Evolutionary conservation across 2,888 invertebrate genomes (phyloP).

Genomic region (Carabus problematicus): DNA sequence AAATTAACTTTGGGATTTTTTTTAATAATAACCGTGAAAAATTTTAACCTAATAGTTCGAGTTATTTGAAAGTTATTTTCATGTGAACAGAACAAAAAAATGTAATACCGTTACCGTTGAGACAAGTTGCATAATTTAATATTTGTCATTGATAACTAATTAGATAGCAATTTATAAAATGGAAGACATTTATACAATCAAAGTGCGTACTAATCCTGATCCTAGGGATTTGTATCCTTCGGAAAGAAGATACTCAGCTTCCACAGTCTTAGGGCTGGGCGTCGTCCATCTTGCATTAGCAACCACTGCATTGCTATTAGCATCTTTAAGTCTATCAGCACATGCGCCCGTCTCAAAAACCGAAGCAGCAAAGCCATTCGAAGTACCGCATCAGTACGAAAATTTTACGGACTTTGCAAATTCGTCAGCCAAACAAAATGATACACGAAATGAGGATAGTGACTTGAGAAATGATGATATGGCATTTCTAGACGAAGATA

Average conservation of each 20-base stretch:
- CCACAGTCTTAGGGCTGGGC: slow-evolving; percentile 70
- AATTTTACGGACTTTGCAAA: slow-evolving; percentile 41
- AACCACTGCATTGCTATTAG: slow-evolving; percentile 65
- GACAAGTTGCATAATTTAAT: background rate
- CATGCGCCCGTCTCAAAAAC: slow-evolving; percentile 16
- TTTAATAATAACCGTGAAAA: background rate
- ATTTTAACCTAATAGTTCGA: slow-evolving; percentile 3
- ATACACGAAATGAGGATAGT: slow-evolving; percentile 15
- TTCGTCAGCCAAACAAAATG: slow-evolving; percentile 26
- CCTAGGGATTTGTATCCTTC: slow-evolving; percentile 69
- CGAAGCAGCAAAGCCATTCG: slow-evolving; percentile 6
- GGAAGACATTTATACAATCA: slow-evolving; percentile 74
- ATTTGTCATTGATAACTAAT: no score
- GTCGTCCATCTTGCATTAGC: slow-evolving; percentile 70
- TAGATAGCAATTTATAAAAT: slow-evolving; percentile 52
- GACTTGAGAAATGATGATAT: slow-evolving; percentile 39
- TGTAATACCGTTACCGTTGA: slow-evolving; percentile 8
- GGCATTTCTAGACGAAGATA: slow-evolving; percentile 38
- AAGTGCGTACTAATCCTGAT: slow-evolving; percentile 69
- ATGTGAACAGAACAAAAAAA: background rate
- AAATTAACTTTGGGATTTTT: background rate
- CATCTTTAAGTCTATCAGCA: slow-evolving; percentile 62
- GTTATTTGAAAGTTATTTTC: slow-evolving; percentile 13
- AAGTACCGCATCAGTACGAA: slow-evolving; percentile 25
- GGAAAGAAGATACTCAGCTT: slow-evolving; percentile 71